Base-by-base conservation (phyloP, 2,113 vertebrate genomes). In the Syrmaticus mikado region DNA sequence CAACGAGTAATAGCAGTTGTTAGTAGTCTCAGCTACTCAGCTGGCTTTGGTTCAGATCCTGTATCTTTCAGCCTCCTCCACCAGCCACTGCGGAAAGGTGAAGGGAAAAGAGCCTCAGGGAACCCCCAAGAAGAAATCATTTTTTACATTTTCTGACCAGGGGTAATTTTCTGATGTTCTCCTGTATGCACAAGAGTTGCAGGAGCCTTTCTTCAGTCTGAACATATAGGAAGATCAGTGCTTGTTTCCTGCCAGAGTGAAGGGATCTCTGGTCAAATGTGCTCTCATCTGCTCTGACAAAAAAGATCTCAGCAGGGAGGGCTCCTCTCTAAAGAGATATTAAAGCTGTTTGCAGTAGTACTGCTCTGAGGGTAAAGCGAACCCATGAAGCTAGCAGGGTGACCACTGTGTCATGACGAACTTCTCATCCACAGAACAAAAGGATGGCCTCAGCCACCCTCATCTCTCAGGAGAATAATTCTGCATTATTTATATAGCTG, bases 131-230 rank as follows among this genome's bases (percentile, higher is more conserved):
- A 92, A 27, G 50, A 62, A 65, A 85, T 79, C 48, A 36, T 66
- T 73, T 84, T 45, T 28, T 71, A 84, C 48, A 3, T 53, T 92
- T 92, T 41, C 75, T 90, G 61, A 81, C 43, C 46, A 46, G 28
- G 57, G 28, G 45, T 80, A 27, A n/a, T 93, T 94, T 93, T 96
- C 85, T 94, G 82, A 94, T 79, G 28, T 82, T 79, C 3, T 94
- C 24, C 67, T 82, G 60, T 65, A 67, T 21, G 2, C 22, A 10
- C 34, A 43, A 91, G 28, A 1, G 0, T 80, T 86, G 85, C 82
- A 75, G 68, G 52, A 93, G 65, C 34, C 27, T 66, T 1, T 41
- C 45, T 77, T 50, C 75, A 80, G 55, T 27, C 7, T 4, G 60
- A 80, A 57, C 28, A 64, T 92, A 75, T 32, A 40, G 57, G 70